Base-by-base conservation (phyloP, 2,797 vertebrate species). In the Sardinella longiceps region DNA sequence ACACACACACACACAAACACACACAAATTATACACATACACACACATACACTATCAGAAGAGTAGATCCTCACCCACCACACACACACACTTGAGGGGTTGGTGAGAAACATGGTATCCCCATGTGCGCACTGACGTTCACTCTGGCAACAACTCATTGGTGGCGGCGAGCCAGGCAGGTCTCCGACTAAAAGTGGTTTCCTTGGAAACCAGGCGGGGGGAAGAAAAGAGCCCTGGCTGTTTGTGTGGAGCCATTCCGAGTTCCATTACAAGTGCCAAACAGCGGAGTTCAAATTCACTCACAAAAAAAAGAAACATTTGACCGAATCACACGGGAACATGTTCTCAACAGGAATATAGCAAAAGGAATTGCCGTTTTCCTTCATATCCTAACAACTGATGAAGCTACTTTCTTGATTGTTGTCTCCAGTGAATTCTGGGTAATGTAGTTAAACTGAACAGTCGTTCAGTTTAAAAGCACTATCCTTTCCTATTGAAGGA, bases 141-240 rank as follows among this genome's bases (percentile, higher is more conserved):
- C 50, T 90, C 87, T 60, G 84, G 86, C 88, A 90, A 92, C 91
- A 89, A 87, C 87, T 86, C 89, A 74, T 74, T 74, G 4, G 66
- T 14, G 33, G 66, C 30, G 33, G 66, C 5, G 45, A 81, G 90
- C 89, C 91, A 92, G 88, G 70, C 89, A 92, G 86, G 92, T 74
- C 90, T 93, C 89, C 89, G 91, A 91, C 93, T 91, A 92, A 90
- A 88, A 93, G 90, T 91, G 91, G 94, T 95, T 95, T 92, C 95
- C 94, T 92, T 88, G 94, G 93, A 94, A 94, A 95, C 93, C 14
- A 74, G 66, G 66, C 66, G 30, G 87, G 88, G 90, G 87, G 90
- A 92, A 93, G 89, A 92, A 93, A 93, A 91, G 91, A 94, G 94
- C 92, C 91, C 91, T 92, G 86, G 92, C 92, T 94, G 93, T 94